A percentile compares a stretch with the other conserved stretches of the same genome.
phyloP scores from a whole-genome alignment of 2,113 vertebrate genomes.

The Catharus fuscescens region DNA sequence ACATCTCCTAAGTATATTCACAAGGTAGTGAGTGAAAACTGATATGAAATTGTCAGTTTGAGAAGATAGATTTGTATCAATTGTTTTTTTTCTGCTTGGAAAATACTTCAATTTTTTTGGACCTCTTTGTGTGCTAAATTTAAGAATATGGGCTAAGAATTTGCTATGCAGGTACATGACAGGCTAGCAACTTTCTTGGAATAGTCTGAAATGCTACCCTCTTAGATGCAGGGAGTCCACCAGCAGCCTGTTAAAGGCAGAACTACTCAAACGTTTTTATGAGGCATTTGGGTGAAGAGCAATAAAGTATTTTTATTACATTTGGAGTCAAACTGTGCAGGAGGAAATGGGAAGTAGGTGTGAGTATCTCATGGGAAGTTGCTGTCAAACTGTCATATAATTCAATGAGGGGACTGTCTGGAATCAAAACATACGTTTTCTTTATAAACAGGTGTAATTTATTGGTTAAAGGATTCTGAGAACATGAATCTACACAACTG shows the following conservation, averaged over 20 bases:
- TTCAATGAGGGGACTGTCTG: background rate
- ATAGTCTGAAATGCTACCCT: background rate
- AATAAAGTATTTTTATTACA: background rate
- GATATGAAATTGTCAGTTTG: background rate
- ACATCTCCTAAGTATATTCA: background rate
- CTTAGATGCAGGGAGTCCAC: background rate
- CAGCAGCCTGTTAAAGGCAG: background rate
- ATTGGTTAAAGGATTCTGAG: background rate
- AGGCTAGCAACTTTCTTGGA: background rate
- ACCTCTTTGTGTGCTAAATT: background rate
- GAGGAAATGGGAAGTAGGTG: background rate
- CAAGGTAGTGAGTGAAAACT: background rate
- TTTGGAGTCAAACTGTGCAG: background rate
- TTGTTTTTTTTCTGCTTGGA: background rate
- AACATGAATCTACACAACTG: background rate
- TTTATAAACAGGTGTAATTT: background rate
- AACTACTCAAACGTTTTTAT: background rate
- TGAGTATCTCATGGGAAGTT: background rate
- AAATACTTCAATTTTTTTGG: background rate
- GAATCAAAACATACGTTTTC: background rate
- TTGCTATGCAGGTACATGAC: background rate
- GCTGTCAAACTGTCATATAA: background rate
- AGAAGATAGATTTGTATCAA: background rate
- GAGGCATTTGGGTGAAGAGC: background rate
- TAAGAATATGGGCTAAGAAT: background rate